These are phyloP conservation scores for Zophobas morio DNA, from an alignment of 1,140 invertebrate genomes.

Conservation along the genomic window DNA sequence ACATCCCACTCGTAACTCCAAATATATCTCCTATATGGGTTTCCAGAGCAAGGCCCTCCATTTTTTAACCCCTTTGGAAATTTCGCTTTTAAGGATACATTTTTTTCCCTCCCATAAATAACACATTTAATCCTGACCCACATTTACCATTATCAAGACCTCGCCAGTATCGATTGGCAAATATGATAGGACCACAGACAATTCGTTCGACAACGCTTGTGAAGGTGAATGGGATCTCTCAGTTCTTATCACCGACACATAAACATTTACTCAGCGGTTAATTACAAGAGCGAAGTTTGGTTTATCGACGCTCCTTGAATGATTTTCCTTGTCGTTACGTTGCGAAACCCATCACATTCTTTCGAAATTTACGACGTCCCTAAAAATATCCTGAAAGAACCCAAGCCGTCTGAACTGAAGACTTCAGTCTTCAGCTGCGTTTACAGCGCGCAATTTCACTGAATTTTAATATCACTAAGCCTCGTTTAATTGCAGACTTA, in stretches of 20 bases:
- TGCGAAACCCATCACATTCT: conserved; percentile 4
- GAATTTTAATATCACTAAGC: conserved; percentile 3
- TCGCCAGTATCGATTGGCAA: conserved; percentile 10
- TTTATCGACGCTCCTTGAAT: conserved; percentile 7
- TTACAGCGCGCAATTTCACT: conserved; percentile 12
- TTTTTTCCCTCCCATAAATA: not conserved
- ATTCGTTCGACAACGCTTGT: conserved; percentile 1
- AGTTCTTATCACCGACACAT: conserved; percentile 12
- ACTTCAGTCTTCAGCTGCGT: not conserved
- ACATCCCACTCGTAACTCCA: not conserved
- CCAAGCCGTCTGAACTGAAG: conserved; percentile 13
- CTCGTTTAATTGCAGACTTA: conserved; percentile 15
- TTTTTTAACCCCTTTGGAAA: conserved; percentile 13
- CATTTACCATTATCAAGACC: conserved; percentile 26
- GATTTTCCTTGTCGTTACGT: not conserved
- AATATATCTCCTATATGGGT: conserved; percentile 12
- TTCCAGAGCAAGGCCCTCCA: conserved; percentile 20
- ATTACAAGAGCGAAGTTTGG: not conserved
- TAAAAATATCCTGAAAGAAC: conserved; percentile 18
- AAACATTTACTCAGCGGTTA: conserved; percentile 15
- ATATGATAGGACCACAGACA: not conserved
- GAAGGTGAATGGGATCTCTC: conserved; percentile 13
- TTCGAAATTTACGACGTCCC: conserved; percentile 1
- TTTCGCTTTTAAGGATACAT: not conserved
- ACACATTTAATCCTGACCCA: conserved; percentile 18